Conservation (phyloP, 2,113 vertebrate species). For the Lanius ludovicianus region DNA sequence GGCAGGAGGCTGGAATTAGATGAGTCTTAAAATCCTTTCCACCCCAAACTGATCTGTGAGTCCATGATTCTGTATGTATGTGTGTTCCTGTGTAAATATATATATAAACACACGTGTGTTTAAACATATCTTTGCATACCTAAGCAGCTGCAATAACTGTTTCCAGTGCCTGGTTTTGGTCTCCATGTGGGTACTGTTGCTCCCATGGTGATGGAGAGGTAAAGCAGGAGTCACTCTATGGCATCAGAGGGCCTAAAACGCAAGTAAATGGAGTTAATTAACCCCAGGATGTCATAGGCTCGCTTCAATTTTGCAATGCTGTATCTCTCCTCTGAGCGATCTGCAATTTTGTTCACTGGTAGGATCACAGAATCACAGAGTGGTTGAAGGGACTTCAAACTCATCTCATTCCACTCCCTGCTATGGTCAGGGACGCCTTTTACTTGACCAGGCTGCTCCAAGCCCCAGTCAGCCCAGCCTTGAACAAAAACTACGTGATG, state of each 20-base stretch:
- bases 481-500: background rate
- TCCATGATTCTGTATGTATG: background rate
- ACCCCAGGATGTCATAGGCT: fast-evolving
- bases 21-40: background rate
- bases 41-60: background rate
- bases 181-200: no score
- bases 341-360: background rate
- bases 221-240: background rate
- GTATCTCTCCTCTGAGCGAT: fast-evolving
- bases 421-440: background rate
- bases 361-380: background rate
- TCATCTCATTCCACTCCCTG: background rate
- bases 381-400: background rate
- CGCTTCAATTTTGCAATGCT: background rate
- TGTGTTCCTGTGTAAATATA: fast-evolving
- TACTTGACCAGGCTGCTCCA: background rate
- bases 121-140: background rate
- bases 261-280: fast-evolving
- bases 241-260: background rate
- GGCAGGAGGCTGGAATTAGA: background rate
- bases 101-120: fast-evolving
- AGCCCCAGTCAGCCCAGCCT: fast-evolving
- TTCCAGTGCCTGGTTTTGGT: background rate
- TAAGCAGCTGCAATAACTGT: background rate
- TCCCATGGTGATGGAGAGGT: background rate